Conservation (phyloP, 2,113 vertebrate species). For the Malurus alboscapulatus region DNA sequence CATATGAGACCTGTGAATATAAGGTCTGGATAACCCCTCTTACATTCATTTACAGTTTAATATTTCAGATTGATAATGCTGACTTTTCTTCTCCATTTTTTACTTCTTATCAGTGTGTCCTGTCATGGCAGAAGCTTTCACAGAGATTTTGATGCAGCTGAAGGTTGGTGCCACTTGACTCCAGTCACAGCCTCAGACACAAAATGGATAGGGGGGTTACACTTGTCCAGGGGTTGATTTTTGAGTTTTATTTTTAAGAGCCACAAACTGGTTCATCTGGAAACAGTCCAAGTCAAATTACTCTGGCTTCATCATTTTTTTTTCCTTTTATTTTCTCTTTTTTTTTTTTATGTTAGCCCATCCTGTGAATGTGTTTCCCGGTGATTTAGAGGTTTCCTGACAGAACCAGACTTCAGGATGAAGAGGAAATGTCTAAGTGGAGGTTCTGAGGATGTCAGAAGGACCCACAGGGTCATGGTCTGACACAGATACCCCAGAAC, state of each 20-base stretch:
- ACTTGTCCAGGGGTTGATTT: background rate
- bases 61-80: background rate
- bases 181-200: background rate
- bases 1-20: background rate
- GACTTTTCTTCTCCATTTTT: background rate
- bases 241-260: background rate
- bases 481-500: background rate
- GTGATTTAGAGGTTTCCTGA: background rate
- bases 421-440: background rate
- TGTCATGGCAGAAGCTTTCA: background rate
- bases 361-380: background rate
- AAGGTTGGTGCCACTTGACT: background rate
- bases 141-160: background rate
- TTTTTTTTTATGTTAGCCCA: background rate
- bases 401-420: background rate
- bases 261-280: background rate
- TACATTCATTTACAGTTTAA: background rate
- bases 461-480: background rate
- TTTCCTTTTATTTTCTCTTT: background rate
- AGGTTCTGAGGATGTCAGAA: background rate
- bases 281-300: background rate
- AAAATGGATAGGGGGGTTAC: rapidly evolving
- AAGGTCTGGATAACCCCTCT: background rate
- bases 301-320: background rate
- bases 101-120: background rate